Conservation (phyloP, 2,113 vertebrate species). For the Calonectris borealis region DNA sequence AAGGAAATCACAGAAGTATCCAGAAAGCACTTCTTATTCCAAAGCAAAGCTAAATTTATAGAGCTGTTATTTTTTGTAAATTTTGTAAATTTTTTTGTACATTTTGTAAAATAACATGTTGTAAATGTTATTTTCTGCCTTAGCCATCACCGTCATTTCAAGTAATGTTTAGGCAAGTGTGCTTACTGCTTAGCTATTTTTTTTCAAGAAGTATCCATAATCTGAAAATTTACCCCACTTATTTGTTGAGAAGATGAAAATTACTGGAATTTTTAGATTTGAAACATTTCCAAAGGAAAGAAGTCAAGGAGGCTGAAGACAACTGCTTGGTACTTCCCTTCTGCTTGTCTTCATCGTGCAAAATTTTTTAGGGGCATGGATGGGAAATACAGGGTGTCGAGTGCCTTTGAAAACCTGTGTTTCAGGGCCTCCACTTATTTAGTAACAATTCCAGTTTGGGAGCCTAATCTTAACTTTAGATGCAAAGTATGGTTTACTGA, state of each 20-base stretch:
- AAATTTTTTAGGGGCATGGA: fast-evolving
- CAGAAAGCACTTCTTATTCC: not conserved
- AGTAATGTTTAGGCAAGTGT: not conserved
- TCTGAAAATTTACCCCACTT: not conserved
- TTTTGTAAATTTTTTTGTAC: not conserved
- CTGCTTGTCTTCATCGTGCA: not conserved
- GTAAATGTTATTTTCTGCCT: not conserved
- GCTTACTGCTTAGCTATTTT: not conserved
- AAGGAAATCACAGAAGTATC: not conserved
- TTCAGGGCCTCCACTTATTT: not conserved
- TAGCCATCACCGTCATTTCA: not conserved
- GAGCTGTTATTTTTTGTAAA: not conserved
- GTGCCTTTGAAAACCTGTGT: not conserved
- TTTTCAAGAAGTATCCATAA: not conserved
- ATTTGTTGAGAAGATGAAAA: not conserved
- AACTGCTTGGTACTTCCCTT: not conserved
- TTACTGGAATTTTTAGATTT: not conserved
- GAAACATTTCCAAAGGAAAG: not conserved
- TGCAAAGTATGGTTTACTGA: not conserved
- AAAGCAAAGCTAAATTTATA: not conserved
- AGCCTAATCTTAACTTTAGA: not conserved
- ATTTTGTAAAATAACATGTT: too few relatives aligned
- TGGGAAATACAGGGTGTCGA: not conserved
- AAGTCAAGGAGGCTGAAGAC: not conserved
- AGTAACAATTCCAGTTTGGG: not conserved